Evolutionary conservation across 2,888 invertebrate species (phyloP).

Genomic region (Eupsilia transversa): DNA sequence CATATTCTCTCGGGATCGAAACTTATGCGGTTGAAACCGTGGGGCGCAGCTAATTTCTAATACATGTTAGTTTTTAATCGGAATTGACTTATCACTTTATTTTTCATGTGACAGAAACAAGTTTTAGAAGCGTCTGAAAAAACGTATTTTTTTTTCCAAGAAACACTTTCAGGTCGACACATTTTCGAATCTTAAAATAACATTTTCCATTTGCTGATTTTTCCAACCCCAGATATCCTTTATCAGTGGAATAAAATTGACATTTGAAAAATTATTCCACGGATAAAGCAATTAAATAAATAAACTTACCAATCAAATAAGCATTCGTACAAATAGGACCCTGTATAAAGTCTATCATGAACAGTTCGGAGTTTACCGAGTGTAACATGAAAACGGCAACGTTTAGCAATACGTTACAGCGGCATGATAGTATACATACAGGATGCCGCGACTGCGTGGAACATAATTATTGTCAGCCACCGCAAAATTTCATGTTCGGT

Average conservation of each 20-base stretch:
- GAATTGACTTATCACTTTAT: neutral
- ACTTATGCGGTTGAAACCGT: no score
- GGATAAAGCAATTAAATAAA: neutral
- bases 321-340: constrained; percentile 5
- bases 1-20: no score
- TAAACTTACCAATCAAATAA: neutral
- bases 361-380: constrained; percentile 33
- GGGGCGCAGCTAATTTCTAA: neutral
- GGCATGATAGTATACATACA: constrained; percentile 57
- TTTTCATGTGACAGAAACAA: neutral
- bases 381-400: constrained; percentile 49
- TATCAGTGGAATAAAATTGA: no score
- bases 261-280: neutral
- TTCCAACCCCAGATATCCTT: neutral
- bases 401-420: constrained; percentile 64
- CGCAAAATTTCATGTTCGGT: constrained; percentile 77
- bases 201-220: neutral
- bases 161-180: neutral
- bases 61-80: neutral
- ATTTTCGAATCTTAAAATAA: neutral
- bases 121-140: neutral
- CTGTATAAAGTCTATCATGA: constrained; percentile 18
- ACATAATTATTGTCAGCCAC: constrained; percentile 74
- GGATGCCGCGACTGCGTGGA: constrained; percentile 66
- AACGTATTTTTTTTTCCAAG: neutral